phyloP scores from a whole-genome alignment of 2,888 invertebrate species.

The Siphlonurus alternatus region DNA sequence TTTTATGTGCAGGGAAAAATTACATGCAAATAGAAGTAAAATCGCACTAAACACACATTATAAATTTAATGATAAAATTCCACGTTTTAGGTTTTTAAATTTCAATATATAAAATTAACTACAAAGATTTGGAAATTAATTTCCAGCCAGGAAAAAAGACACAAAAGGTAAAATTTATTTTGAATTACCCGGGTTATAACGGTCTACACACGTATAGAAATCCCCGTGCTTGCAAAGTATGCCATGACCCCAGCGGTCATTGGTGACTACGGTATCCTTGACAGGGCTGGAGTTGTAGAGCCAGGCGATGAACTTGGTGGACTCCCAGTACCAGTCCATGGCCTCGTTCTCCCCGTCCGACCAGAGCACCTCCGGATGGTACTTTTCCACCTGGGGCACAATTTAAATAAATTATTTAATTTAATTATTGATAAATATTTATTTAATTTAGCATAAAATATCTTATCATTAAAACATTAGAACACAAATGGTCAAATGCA shows the following conservation, averaged over 20 bases:
- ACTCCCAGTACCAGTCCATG: constrained; percentile 62
- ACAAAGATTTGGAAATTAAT: too few relatives aligned
- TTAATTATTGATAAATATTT: background rate
- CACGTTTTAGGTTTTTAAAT: too few relatives aligned
- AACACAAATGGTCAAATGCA: too few relatives aligned
- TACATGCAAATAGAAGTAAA: too few relatives aligned
- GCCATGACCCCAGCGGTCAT: constrained; percentile 83
- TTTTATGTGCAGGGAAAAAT: too few relatives aligned
- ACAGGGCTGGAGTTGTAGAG: constrained; percentile 88
- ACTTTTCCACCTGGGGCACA: constrained; percentile 23
- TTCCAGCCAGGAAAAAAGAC: too few relatives aligned
- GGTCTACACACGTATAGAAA: constrained; percentile 69
- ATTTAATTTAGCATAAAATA: background rate
- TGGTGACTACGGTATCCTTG: constrained; percentile 71
- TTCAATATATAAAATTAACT: too few relatives aligned
- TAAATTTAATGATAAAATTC: too few relatives aligned
- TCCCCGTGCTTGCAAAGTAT: constrained; percentile 75
- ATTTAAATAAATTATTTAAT: background rate
- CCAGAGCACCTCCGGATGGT: constrained; percentile 62
- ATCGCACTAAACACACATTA: too few relatives aligned
- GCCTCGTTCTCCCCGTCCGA: constrained; percentile 94
- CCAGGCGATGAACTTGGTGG: constrained; percentile 76
- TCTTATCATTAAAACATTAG: background rate
- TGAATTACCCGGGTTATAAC: constrained; percentile 57
- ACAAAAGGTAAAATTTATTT: too few relatives aligned